Evolutionary conservation across 2,888 invertebrate genomes (phyloP).

Genomic region (Sinodicranocentrus sp.): DNA sequence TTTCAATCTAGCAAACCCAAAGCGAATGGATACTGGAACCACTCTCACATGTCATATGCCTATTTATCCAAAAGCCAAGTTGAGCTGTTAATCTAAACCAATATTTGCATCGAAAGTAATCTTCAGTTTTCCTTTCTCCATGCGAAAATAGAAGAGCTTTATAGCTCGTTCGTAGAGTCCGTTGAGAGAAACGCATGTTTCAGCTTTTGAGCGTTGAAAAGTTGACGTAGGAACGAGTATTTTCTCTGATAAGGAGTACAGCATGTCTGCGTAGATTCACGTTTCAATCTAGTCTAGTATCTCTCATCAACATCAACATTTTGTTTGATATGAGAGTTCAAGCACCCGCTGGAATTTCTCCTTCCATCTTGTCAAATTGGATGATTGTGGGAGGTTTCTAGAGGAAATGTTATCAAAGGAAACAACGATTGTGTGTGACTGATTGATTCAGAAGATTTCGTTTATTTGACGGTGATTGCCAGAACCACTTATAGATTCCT

Average conservation of each 20-base stretch:
- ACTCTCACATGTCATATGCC: background rate
- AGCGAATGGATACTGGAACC: too few relatives aligned
- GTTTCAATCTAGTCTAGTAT: conserved; percentile 34
- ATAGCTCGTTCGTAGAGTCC: too few relatives aligned
- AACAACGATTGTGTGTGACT: background rate
- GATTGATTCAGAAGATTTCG: conserved; percentile 16
- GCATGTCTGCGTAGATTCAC: background rate
- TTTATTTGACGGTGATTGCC: background rate
- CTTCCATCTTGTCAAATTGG: conserved; percentile 29
- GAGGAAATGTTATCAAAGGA: conserved; percentile 33
- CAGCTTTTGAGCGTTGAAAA: background rate
- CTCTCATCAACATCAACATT: conserved; percentile 23
- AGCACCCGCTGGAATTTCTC: conserved; percentile 12
- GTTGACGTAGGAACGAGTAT: background rate
- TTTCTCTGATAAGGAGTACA: background rate
- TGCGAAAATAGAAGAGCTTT: too few relatives aligned
- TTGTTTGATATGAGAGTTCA: conserved; percentile 16
- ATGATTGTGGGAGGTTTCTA: background rate
- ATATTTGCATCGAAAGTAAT: conserved; percentile 54
- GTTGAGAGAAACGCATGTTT: background rate
- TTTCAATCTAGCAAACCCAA: conserved; percentile 9
- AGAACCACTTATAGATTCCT: too few relatives aligned
- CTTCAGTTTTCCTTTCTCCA: conserved; percentile 18
- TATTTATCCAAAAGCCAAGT: conserved; percentile 9
- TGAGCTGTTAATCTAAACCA: conserved; percentile 56